A percentile compares a stretch with the other conserved stretches of the same genome.
These are phyloP conservation scores for Chrysotoxum bicinctum DNA, from an alignment of 2,888 invertebrate species.

Conservation along the genomic window DNA sequence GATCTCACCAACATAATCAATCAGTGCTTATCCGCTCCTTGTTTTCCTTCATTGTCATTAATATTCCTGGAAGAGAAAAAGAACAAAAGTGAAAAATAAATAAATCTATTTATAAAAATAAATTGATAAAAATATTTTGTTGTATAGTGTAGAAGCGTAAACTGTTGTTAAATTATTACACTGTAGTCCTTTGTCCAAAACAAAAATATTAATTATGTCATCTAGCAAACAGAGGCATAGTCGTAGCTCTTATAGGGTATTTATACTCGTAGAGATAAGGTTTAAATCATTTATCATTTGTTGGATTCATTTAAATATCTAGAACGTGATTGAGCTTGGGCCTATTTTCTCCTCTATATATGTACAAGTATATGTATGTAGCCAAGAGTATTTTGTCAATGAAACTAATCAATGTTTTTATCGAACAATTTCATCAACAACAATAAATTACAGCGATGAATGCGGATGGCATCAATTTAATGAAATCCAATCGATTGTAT, in stretches of 20 bases:
- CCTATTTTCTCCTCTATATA: not conserved
- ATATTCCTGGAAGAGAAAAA: slow-evolving; percentile 47
- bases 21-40: slow-evolving; percentile 58
- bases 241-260: too few relatives aligned
- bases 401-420: slow-evolving; percentile 8
- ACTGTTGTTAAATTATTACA: slow-evolving; percentile 8
- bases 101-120: slow-evolving; percentile 16
- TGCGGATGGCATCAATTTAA: slow-evolving; percentile 15
- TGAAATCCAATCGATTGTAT: not conserved
- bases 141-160: slow-evolving; percentile 14
- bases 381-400: not conserved
- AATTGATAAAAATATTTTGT: not conserved
- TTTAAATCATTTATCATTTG: slow-evolving; percentile 10
- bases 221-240: not conserved
- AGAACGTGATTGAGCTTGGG: not conserved
- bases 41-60: slow-evolving; percentile 59
- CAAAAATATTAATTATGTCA: slow-evolving; percentile 13
- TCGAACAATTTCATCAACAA: slow-evolving; percentile 4
- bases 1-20: slow-evolving; percentile 68
- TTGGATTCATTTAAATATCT: slow-evolving; percentile 15
- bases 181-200: not conserved
- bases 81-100: not conserved
- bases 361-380: too few relatives aligned
- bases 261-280: not conserved
- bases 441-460: slow-evolving; percentile 7